Conservation (phyloP, 2,797 vertebrate species). For the Synanceia verrucosa region DNA sequence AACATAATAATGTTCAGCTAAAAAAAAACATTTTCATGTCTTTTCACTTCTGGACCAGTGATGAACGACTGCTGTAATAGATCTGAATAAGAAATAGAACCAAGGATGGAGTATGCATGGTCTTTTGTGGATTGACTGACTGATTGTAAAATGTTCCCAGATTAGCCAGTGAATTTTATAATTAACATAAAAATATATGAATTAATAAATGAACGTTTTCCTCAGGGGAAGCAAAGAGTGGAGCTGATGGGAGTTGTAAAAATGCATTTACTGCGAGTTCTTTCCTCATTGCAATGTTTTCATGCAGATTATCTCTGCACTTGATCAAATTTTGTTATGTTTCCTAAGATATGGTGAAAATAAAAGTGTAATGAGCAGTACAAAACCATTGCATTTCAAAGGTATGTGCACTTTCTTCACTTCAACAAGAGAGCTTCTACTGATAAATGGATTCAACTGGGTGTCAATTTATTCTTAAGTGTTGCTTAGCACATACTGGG, state of each 20-base stretch:
- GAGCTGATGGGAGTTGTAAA: not conserved
- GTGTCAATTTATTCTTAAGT: slow-evolving; percentile 10
- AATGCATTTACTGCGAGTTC: not conserved
- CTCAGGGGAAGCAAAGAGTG: not conserved
- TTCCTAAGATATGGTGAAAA: slow-evolving; percentile 31
- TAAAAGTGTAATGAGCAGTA: slow-evolving; percentile 39
- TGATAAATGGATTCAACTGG: slow-evolving; percentile 37
- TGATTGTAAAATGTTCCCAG: slow-evolving; percentile 6
- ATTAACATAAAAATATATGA: not conserved
- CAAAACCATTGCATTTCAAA: slow-evolving; percentile 49
- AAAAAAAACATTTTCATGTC: slow-evolving; percentile 16
- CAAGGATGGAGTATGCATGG: not conserved
- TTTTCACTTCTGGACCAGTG: slow-evolving; percentile 6
- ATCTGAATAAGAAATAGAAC: slow-evolving; percentile 16
- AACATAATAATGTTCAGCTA: slow-evolving; percentile 28
- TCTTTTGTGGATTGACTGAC: not conserved
- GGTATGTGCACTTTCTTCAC: slow-evolving; percentile 7
- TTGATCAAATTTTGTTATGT: slow-evolving; percentile 35
- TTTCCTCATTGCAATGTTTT: slow-evolving; percentile 20
- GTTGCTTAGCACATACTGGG: not conserved
- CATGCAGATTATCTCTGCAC: slow-evolving; percentile 32
- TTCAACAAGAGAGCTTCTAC: slow-evolving; percentile 3
- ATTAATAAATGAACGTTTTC: not conserved
- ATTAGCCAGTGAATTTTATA: not conserved
- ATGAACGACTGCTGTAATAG: slow-evolving; percentile 25